A percentile compares a stretch with the other conserved stretches of the same genome.
phyloP scores from a whole-genome alignment of 1,140 invertebrate species.

The Zaprionus tsacasi region DNA sequence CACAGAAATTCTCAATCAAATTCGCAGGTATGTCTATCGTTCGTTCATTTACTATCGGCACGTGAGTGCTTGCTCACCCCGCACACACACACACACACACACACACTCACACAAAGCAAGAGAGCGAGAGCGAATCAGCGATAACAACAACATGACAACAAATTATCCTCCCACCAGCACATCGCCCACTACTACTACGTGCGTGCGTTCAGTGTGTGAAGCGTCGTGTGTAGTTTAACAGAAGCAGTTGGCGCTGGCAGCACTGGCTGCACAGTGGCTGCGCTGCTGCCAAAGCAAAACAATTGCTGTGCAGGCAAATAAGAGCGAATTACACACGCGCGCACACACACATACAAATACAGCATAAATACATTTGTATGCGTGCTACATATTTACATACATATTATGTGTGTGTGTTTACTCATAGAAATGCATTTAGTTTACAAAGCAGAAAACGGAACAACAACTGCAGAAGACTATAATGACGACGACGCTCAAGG shows the following conservation, averaged over 20 bases:
- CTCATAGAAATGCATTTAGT: constrained; percentile 61
- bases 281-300: constrained; percentile 49
- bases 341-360: constrained; percentile 7
- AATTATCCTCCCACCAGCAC: constrained; percentile 13
- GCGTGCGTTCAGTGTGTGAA: constrained; percentile 28
- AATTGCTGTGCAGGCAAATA: constrained; percentile 49
- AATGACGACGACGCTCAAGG: constrained; percentile 62
- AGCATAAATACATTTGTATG: constrained; percentile 10
- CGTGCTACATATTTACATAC: constrained; percentile 7
- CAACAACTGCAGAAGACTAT: constrained; percentile 64
- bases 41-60: constrained; percentile 24
- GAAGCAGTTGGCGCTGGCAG: constrained; percentile 11
- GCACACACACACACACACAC: neutral
- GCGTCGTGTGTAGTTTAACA: constrained; percentile 39
- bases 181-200: neutral
- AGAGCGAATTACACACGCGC: constrained; percentile 34
- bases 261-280: constrained; percentile 23
- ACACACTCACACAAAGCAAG: neutral
- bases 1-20: constrained; percentile 11
- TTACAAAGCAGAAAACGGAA: constrained; percentile 57
- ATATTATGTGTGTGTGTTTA: neutral
- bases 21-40: neutral
- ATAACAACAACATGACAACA: constrained; percentile 51
- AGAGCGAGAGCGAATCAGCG: constrained; percentile 38
- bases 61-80: constrained; percentile 67